A percentile compares a stretch with the other conserved stretches of the same genome.
Evolutionary conservation across 2,888 invertebrate species (phyloP).

Genomic region (Lampropteryx suffumata): DNA sequence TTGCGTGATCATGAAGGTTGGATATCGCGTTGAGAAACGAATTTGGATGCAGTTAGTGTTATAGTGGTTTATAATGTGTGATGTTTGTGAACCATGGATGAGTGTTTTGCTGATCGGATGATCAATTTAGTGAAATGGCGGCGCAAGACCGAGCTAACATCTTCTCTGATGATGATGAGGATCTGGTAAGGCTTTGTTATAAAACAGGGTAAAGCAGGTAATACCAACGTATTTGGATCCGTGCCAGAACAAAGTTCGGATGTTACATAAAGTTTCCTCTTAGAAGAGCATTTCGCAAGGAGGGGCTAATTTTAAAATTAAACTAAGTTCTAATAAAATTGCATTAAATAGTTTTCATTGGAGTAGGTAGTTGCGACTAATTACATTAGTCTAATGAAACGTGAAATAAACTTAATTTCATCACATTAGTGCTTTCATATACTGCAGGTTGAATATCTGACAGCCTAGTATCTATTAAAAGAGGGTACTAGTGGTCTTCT

Average conservation of each 20-base stretch:
- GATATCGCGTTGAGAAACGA: constrained; percentile 21
- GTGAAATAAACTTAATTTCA: no score
- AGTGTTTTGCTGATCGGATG: constrained; percentile 51
- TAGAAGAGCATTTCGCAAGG: constrained; percentile 39
- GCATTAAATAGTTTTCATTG: background rate
- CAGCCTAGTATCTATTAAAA: no score
- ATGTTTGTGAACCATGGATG: constrained; percentile 70
- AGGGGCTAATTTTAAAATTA: background rate
- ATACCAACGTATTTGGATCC: constrained; percentile 48
- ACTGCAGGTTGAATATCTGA: no score
- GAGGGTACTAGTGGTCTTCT: no score
- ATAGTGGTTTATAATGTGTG: constrained; percentile 56
- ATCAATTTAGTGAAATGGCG: constrained; percentile 65
- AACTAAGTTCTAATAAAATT: background rate
- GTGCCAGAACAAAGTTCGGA: constrained; percentile 46
- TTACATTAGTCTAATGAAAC: no score
- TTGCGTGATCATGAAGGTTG: constrained; percentile 19
- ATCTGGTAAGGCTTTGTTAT: constrained; percentile 65
- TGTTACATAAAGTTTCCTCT: constrained; percentile 54
- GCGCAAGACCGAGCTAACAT: constrained; percentile 71
- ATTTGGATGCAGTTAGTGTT: constrained; percentile 77
- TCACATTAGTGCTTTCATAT: no score
- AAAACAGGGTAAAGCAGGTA: constrained; percentile 46
- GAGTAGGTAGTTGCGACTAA: no score
- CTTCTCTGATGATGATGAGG: constrained; percentile 75